Conservation (phyloP, 1,140 invertebrate genomes). For the Diploscapter pachys region DNA sequence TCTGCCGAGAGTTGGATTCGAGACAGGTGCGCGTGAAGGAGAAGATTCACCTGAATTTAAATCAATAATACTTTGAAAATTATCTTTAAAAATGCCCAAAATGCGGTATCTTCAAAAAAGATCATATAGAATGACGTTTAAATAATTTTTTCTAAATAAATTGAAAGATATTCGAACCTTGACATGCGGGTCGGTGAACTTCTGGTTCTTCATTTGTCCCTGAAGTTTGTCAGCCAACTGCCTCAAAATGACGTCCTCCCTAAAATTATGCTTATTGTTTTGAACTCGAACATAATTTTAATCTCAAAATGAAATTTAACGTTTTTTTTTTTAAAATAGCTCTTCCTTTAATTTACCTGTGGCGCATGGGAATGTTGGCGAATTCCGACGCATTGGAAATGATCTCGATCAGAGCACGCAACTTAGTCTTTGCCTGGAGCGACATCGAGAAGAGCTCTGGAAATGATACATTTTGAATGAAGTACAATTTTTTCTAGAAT, state of each 20-base stretch:
- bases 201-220: constrained; percentile 71
- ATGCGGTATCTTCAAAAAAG: constrained; percentile 62
- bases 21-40: constrained; percentile 91
- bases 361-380: constrained; percentile 84
- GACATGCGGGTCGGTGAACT: constrained; percentile 92
- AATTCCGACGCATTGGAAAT: constrained; percentile 96
- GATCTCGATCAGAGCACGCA: constrained; percentile 91
- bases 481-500: too few relatives aligned
- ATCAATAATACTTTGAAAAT: constrained; percentile 15
- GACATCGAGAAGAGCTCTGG: constrained; percentile 92
- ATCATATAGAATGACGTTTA: constrained; percentile 7
- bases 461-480: constrained; percentile 42
- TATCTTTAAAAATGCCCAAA: constrained; percentile 3
- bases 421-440: constrained; percentile 93
- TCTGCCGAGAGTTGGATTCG: constrained; percentile 88
- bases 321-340: too few relatives aligned
- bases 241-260: constrained; percentile 80
- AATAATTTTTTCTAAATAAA: constrained; percentile 28
- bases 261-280: neutral
- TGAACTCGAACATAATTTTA: neutral
- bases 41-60: constrained; percentile 73
- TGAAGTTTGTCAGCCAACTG: constrained; percentile 75
- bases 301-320: too few relatives aligned
- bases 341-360: constrained; percentile 63
- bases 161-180: constrained; percentile 64